These are phyloP conservation scores for Dryobates pubescens DNA, from an alignment of 2,797 vertebrate genomes.

Conservation along the genomic window DNA sequence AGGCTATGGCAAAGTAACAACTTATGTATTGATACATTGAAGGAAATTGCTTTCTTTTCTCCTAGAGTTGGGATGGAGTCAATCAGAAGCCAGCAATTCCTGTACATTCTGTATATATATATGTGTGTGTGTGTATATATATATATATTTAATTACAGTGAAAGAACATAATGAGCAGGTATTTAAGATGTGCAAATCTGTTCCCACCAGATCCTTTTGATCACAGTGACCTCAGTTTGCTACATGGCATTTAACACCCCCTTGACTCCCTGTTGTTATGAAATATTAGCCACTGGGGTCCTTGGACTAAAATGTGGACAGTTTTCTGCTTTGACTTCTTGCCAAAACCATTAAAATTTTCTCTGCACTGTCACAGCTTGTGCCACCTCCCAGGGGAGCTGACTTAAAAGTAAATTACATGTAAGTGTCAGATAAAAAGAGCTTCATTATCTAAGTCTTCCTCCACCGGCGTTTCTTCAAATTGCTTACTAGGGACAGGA, in stretches of 20 bases:
- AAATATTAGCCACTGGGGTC: conserved; percentile 40
- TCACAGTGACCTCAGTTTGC: conserved; percentile 30
- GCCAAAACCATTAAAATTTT: conserved; percentile 71
- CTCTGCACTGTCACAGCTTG: conserved; percentile 65
- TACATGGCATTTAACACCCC: conserved; percentile 14
- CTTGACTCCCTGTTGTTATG: conserved; percentile 7
- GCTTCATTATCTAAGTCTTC: conserved; percentile 74
- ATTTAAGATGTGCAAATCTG: not conserved
- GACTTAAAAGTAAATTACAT: conserved; percentile 74
- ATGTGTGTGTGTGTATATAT: no score
- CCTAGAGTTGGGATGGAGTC: not conserved
- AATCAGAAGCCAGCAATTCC: not conserved
- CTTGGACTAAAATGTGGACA: conserved; percentile 19
- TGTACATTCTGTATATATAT: not conserved
- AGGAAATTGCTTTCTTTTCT: not conserved
- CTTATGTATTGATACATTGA: rapidly evolving
- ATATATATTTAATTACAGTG: not conserved
- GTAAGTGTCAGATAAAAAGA: conserved; percentile 67
- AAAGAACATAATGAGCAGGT: conserved; percentile 8
- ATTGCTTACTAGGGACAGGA: conserved; percentile 68
- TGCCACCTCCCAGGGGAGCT: conserved; percentile 58
- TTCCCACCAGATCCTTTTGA: conserved; percentile 35
- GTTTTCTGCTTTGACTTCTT: conserved; percentile 63
- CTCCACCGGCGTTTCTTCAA: conserved; percentile 70
- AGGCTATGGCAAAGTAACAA: not conserved